Evolutionary conservation across 2,797 vertebrate species (phyloP), one percentile per base, ranked within the genome.

Genomic region (Tympanoctomys barrerae): DNA sequence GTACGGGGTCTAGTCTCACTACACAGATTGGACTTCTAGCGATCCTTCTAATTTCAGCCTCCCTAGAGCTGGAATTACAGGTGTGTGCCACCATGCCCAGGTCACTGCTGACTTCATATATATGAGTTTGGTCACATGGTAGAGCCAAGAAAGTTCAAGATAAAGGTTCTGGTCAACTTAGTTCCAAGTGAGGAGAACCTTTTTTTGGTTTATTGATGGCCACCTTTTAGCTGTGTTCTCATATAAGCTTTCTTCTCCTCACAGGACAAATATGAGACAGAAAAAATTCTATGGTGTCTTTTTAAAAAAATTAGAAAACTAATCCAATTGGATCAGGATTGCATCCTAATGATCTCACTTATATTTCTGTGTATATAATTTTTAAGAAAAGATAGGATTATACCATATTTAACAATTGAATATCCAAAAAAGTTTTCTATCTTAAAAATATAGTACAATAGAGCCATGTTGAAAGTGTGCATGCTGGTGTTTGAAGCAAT

Each of bases 391-490:
- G 42, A 62, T 83, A 49, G 7, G 7, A 42, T 91, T 21, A 36
- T 80, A 21, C 18, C 57, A 2, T 73, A n/a, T 62, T 12, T 68
- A 83, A 18, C 39, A 90, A 75, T 7, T 39, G 31, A 89, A 68
- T 82, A 94, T 46, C 2, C 0, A 61, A 85, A 54, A 1, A 75
- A 88, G 70, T 94, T 96, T 95, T 77, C 84, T 83, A 52, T 87
- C 87, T 75, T 26, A 39, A 42, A 89, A 82, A 68, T 80, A 26
- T 54, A 52, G 46, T 78, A 36, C 57, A 42, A 42, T 70, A 92
- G 7, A 31, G 28, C 1, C 8, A n/a, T 57, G 31, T 87, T 82
- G 57, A 80, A 96, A 78, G 66, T 26, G 18, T 78, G 22, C 22
- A 66, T 9, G 36, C 2, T 39, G 2, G 39, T 54, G 87, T 91